Percentiles rank a stretch among this genome's conserved stretches.
Evolutionary conservation across 2,113 vertebrate genomes (phyloP).

Genomic region (Orthonyx spaldingii): DNA sequence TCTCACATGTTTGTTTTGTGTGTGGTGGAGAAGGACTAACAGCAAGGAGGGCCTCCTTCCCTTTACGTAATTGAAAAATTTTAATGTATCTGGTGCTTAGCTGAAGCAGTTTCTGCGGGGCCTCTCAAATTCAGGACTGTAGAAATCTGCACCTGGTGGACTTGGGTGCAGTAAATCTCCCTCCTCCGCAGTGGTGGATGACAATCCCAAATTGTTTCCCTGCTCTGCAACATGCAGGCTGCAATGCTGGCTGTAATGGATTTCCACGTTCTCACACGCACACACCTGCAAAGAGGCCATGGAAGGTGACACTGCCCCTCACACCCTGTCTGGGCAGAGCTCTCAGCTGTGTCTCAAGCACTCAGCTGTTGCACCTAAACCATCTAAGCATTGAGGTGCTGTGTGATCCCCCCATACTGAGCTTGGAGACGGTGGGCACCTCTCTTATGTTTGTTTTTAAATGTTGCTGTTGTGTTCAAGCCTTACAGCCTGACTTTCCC

Average conservation of each 20-base stretch:
- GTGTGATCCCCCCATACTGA: neutral
- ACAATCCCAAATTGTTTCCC: slow-evolving; percentile 14
- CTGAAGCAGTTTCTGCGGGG: neutral
- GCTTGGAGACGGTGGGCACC: fast-evolving
- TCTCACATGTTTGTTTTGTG: slow-evolving; percentile 21
- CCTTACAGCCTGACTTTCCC: neutral
- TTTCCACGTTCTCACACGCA: neutral
- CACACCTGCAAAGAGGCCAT: neutral
- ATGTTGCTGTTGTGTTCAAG: neutral
- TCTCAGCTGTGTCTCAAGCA: fast-evolving
- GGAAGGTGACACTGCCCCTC: neutral
- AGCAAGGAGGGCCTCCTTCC: neutral
- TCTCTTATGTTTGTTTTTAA: neutral
- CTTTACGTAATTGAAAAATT: slow-evolving; percentile 40
- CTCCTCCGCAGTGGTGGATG: neutral
- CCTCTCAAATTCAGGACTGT: neutral
- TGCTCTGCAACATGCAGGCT: neutral
- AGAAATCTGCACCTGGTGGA: neutral
- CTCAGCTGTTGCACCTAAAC: neutral
- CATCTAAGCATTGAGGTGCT: neutral
- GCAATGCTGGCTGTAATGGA: neutral
- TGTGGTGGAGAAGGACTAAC: slow-evolving; percentile 21
- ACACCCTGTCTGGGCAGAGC: neutral
- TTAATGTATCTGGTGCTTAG: neutral
- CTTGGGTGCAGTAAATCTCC: neutral